These are phyloP conservation scores for Lepetodrilus schrolli DNA, from an alignment of 2,888 invertebrate species.

Conservation along the genomic window DNA sequence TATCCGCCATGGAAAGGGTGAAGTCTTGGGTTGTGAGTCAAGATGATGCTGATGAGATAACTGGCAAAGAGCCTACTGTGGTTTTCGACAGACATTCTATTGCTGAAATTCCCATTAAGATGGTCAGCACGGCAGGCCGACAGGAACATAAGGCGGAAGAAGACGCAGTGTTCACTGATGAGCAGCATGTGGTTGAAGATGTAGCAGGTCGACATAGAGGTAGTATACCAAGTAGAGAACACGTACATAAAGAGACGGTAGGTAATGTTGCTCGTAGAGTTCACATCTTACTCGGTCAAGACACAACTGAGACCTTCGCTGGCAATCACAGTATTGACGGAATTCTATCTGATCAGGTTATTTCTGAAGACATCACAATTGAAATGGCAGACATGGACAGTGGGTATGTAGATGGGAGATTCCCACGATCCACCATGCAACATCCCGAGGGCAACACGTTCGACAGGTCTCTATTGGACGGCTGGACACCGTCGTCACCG, in stretches of 20 bases:
- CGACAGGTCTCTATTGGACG: neutral
- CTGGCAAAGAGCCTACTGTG: neutral
- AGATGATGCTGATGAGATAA: neutral
- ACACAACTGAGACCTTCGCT: no score
- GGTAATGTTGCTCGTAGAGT: no score
- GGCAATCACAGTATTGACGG: no score
- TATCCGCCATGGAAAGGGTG: neutral
- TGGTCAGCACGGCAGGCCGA: neutral
- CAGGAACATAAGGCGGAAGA: no score
- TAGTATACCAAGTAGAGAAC: no score
- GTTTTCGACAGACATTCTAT: neutral
- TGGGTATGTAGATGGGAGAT: neutral
- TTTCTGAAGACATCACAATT: neutral
- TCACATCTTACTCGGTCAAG: no score
- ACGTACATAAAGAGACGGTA: no score
- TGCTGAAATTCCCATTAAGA: neutral
- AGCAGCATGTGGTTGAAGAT: neutral
- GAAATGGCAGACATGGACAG: neutral
- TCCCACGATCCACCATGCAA: neutral
- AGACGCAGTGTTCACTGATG: neutral
- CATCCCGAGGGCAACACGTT: neutral
- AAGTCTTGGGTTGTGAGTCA: constrained; percentile 6
- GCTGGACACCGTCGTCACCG: constrained; percentile 18
- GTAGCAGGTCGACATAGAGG: neutral
- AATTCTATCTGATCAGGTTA: no score